A percentile compares a stretch with the other conserved stretches of the same genome.
phyloP scores from a whole-genome alignment of 2,888 invertebrate species.

The Brachyptera putata region DNA sequence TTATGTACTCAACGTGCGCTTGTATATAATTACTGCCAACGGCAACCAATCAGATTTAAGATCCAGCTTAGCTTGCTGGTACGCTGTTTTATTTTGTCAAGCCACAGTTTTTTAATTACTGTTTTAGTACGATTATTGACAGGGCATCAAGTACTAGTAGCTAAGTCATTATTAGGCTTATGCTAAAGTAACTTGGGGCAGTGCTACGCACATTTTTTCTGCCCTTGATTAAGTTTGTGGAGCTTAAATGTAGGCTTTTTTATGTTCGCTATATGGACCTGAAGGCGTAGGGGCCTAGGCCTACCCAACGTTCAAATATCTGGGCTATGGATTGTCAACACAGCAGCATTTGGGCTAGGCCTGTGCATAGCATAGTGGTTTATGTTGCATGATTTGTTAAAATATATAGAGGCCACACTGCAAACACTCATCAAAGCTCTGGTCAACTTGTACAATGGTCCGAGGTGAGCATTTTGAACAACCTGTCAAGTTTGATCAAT shows the following conservation, averaged over 20 bases:
- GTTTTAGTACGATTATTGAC: background rate
- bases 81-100: background rate
- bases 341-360: background rate
- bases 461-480: conserved; percentile 21
- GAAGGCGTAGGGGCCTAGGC: background rate
- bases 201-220: no score
- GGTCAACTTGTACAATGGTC: conserved; percentile 13
- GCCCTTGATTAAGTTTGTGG: no score
- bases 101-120: background rate
- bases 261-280: no score
- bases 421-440: no score
- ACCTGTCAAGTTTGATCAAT: no score
- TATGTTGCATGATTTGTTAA: background rate
- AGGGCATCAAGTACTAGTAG: background rate
- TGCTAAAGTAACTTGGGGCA: no score
- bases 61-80: background rate
- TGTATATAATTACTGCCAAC: background rate
- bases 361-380: background rate
- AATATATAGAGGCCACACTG: no score
- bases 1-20: background rate
- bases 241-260: no score
- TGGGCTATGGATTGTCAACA: background rate
- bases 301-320: background rate
- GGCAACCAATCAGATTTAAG: conserved; percentile 13
- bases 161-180: no score